phyloP scores from a whole-genome alignment of 1,140 invertebrate genomes.

The Antheraea mylitta region DNA sequence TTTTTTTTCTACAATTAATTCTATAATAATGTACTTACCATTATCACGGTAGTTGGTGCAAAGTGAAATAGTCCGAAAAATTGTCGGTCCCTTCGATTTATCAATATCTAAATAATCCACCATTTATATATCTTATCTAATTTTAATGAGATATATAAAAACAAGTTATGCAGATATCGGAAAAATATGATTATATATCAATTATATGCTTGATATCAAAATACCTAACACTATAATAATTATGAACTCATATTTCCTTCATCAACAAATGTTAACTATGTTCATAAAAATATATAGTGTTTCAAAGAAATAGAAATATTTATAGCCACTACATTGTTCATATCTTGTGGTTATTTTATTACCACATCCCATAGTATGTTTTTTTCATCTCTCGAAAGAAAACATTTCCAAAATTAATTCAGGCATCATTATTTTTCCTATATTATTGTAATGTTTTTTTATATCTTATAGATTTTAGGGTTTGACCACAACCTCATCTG shows the following conservation, averaged over 20 bases:
- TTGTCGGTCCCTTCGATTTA: neutral
- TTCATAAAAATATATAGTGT: neutral
- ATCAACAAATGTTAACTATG: neutral
- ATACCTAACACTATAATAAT: neutral
- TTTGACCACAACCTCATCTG: too few relatives aligned
- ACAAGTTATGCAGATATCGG: neutral
- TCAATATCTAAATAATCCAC: slow-evolving; percentile 14
- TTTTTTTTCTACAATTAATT: neutral
- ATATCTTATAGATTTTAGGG: too few relatives aligned
- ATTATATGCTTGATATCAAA: neutral
- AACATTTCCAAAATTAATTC: too few relatives aligned
- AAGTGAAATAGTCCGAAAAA: slow-evolving; percentile 8
- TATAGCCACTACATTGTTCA: neutral
- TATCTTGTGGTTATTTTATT: neutral
- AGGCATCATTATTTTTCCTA: too few relatives aligned
- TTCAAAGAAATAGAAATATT: neutral
- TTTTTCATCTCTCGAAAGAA: too few relatives aligned
- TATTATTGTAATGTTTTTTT: too few relatives aligned
- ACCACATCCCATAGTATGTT: too few relatives aligned
- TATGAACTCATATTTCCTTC: neutral
- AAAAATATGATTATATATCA: slow-evolving; percentile 2
- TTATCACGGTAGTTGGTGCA: slow-evolving; percentile 35
- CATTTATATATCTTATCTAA: slow-evolving; percentile 26
- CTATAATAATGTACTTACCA: slow-evolving; percentile 38
- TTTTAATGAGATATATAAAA: slow-evolving; percentile 1